A percentile compares a stretch with the other conserved stretches of the same genome.
These are phyloP conservation scores for Caenorhabditis elegans DNA, from an alignment of 1,140 invertebrate species.

Conservation along the genomic window DNA sequence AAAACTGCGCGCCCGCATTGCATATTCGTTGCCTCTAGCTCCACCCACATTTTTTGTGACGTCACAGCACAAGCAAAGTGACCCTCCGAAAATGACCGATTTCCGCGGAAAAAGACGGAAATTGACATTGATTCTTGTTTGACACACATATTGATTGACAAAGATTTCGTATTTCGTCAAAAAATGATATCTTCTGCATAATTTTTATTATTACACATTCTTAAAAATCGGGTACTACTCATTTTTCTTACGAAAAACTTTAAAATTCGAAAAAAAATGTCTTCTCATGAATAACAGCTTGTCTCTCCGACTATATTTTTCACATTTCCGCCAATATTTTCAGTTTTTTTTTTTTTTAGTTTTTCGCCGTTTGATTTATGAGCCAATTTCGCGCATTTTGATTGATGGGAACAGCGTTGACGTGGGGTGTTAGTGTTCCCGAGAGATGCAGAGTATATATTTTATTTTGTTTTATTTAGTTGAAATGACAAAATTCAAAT, in stretches of 20 bases:
- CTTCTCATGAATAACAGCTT: too few relatives aligned
- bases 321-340: background rate
- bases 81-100: background rate
- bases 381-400: background rate
- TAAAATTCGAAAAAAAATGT: too few relatives aligned
- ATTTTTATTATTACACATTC: too few relatives aligned
- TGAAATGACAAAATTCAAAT: too few relatives aligned
- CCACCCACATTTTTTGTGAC: slow-evolving; percentile 1
- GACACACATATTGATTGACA: slow-evolving; percentile 7
- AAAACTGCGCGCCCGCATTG: background rate
- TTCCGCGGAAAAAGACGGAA: background rate
- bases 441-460: too few relatives aligned
- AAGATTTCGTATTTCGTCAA: too few relatives aligned
- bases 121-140: background rate
- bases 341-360: background rate
- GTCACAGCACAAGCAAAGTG: background rate
- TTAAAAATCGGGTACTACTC: too few relatives aligned
- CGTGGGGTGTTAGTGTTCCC: background rate
- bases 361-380: slow-evolving; percentile 16
- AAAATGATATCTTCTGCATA: too few relatives aligned
- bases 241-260: too few relatives aligned
- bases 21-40: background rate
- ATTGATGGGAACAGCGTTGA: slow-evolving; percentile 19
- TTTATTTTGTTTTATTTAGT: too few relatives aligned
- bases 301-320: background rate